A percentile compares a stretch with the other conserved stretches of the same genome.
These are phyloP conservation scores for Rostratula benghalensis DNA, from an alignment of 2,113 vertebrate species.

Conservation along the genomic window DNA sequence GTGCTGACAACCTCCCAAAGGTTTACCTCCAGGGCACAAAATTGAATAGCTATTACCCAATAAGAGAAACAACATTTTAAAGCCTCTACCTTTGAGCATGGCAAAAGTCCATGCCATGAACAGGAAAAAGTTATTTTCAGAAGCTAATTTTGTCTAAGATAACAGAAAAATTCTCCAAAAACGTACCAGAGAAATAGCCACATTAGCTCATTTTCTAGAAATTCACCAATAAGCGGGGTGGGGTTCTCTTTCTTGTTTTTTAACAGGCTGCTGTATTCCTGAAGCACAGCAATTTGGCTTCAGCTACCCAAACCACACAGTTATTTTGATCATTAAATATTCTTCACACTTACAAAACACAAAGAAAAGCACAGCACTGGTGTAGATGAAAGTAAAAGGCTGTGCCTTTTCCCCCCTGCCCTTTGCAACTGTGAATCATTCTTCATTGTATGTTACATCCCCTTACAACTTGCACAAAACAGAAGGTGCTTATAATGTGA, in stretches of 20 bases:
- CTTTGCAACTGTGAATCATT: accelerated
- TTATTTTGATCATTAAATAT: not conserved
- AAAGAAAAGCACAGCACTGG: not conserved
- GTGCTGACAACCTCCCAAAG: not conserved
- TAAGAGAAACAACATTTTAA: not conserved
- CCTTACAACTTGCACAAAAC: accelerated
- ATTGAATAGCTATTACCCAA: not conserved
- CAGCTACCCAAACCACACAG: not conserved
- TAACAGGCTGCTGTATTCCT: not conserved
- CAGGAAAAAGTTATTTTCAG: not conserved
- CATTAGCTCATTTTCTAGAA: not conserved
- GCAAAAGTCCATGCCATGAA: not conserved
- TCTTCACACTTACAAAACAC: not conserved
- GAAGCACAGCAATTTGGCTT: not conserved
- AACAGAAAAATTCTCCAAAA: not conserved
- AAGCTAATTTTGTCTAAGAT: not conserved
- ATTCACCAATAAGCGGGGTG: not conserved
- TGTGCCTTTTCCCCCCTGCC: not conserved
- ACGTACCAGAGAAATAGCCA: not conserved
- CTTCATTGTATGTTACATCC: not conserved
- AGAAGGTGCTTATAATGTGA: no score
- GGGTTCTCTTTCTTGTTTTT: not conserved
- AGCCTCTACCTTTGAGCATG: not conserved
- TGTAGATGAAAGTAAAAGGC: not conserved
- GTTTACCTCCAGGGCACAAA: not conserved